These are phyloP conservation scores for Branchipolynoe longqiensis DNA, from an alignment of 2,888 invertebrate species.

Conservation along the genomic window DNA sequence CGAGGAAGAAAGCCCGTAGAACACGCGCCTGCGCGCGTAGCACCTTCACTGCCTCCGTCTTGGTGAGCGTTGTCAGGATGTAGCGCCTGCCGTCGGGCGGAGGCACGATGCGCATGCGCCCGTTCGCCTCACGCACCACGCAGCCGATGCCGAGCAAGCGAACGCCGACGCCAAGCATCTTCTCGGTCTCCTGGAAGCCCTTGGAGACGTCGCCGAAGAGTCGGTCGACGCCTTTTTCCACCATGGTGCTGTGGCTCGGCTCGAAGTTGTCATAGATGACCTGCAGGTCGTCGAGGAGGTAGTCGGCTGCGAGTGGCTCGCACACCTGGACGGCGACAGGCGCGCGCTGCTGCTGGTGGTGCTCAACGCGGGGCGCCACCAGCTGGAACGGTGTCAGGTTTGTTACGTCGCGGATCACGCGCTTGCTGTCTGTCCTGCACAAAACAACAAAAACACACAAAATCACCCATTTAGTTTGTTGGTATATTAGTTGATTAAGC, in stretches of 20 bases:
- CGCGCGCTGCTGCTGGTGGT: neutral
- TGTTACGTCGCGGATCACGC: constrained; percentile 45
- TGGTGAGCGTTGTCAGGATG: constrained; percentile 90
- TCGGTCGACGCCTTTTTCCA: constrained; percentile 92
- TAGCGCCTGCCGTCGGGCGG: constrained; percentile 85
- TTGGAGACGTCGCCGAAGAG: constrained; percentile 90
- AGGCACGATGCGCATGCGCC: constrained; percentile 87
- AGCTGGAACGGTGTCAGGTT: constrained; percentile 74
- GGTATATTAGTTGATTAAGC: too few relatives aligned
- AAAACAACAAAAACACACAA: neutral
- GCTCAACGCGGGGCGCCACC: neutral
- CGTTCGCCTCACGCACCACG: constrained; percentile 85
- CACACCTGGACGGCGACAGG: constrained; percentile 61
- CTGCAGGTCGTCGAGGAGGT: constrained; percentile 85
- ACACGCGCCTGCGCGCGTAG: constrained; percentile 87
- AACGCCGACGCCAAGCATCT: constrained; percentile 91
- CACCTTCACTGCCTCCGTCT: constrained; percentile 88
- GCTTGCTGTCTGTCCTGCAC: constrained; percentile 47
- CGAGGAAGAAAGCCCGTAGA: constrained; percentile 83
- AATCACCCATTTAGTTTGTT: too few relatives aligned
- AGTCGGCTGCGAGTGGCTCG: constrained; percentile 87
- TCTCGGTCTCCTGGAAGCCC: constrained; percentile 93
- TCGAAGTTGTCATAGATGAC: constrained; percentile 91
- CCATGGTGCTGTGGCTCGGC: constrained; percentile 88
- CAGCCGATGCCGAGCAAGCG: constrained; percentile 91